phyloP scores from a whole-genome alignment of 2,888 invertebrate species.

The Himalopsyche tibetana region DNA sequence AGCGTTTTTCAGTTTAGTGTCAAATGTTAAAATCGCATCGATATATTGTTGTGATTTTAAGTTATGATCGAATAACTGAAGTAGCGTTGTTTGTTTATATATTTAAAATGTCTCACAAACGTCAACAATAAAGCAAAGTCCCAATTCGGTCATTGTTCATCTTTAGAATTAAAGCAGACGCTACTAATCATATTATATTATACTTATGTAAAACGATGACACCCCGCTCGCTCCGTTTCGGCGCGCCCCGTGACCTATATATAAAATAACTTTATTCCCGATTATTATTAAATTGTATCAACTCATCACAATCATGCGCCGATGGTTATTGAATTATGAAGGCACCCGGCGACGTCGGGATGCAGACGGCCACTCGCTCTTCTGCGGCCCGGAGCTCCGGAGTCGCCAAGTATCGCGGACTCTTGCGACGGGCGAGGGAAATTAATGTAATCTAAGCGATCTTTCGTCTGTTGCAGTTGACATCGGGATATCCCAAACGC shows the following conservation, averaged over 20 bases:
- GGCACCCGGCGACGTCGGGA: constrained; percentile 46
- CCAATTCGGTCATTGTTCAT: not conserved
- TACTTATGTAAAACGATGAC: constrained; percentile 37
- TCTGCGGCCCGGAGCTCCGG: not conserved
- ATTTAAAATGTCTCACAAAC: no score
- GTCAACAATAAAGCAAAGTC: not conserved
- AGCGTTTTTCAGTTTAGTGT: no score
- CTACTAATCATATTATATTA: not conserved
- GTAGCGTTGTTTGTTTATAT: no score
- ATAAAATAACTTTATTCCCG: constrained; percentile 60
- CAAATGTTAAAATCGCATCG: no score
- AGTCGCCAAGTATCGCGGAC: constrained; percentile 21
- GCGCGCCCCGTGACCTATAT: constrained; percentile 61
- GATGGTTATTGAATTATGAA: constrained; percentile 63
- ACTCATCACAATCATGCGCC: constrained; percentile 60
- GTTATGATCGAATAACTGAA: no score
- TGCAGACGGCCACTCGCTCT: constrained; percentile 34
- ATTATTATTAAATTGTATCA: constrained; percentile 64
- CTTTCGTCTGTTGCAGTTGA: constrained; percentile 66
- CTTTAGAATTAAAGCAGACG: constrained; percentile 3
- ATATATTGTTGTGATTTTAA: no score
- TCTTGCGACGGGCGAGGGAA: constrained; percentile 49
- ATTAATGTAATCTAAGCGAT: constrained; percentile 64
- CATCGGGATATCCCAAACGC: constrained; percentile 79
- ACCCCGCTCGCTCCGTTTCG: constrained; percentile 59